Percentiles rank a stretch among this genome's conserved stretches.
phyloP scores from a whole-genome alignment of 2,797 vertebrate genomes.

The Psittacula derbiana region DNA sequence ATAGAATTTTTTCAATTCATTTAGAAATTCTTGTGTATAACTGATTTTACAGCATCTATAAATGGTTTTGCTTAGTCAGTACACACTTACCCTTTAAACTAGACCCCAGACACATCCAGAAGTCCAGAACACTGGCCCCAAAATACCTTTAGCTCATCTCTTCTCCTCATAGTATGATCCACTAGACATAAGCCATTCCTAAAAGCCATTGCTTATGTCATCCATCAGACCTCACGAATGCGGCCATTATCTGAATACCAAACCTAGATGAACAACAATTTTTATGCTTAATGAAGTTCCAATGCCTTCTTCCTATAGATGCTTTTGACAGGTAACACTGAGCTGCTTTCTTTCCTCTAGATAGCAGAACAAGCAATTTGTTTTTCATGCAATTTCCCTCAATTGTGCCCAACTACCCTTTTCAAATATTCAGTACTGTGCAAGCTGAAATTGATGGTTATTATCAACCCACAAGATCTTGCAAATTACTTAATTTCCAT shows the following conservation, averaged over 20 bases:
- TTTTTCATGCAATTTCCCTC: constrained; percentile 3
- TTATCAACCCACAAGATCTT: background rate
- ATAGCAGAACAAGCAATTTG: background rate
- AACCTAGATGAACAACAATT: rapidly evolving
- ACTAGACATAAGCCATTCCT: background rate
- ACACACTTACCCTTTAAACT: background rate
- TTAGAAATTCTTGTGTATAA: background rate
- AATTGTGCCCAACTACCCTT: background rate
- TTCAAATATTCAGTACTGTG: background rate
- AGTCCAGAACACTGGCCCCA: background rate
- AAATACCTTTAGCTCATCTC: background rate
- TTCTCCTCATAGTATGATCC: background rate
- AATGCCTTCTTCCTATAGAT: background rate
- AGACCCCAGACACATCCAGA: background rate
- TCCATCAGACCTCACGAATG: background rate
- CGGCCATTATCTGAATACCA: background rate
- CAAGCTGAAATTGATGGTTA: constrained; percentile 20
- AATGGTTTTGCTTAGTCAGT: background rate
- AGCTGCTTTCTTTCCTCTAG: background rate
- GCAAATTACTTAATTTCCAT: constrained; percentile 1
- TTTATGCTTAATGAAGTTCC: background rate
- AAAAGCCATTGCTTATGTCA: background rate
- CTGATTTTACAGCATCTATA: background rate
- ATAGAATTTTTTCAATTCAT: background rate
- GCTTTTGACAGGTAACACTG: background rate